Conservation (phyloP, 2,113 vertebrate genomes). For the Vimba vimba region DNA sequence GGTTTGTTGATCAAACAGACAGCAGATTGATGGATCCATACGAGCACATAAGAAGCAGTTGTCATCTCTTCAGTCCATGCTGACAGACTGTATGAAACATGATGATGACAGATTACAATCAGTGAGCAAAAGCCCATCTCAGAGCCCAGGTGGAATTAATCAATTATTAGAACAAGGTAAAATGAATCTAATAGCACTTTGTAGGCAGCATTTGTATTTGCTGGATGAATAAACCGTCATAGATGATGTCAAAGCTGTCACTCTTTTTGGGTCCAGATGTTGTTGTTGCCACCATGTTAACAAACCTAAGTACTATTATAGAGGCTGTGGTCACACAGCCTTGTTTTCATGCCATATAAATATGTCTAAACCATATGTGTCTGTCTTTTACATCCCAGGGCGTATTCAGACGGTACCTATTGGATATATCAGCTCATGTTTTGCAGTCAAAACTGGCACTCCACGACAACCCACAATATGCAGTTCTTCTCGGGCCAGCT, state of each 20-base stretch:
- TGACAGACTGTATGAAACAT: conserved; percentile 55
- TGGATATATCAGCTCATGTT: conserved; percentile 86
- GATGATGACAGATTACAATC: conserved; percentile 39
- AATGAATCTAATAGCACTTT: background rate
- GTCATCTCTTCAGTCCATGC: conserved; percentile 63
- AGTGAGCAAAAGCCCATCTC: conserved; percentile 80
- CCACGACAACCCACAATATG: conserved; percentile 87
- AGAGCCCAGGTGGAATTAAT: conserved; percentile 54
- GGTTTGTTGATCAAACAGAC: conserved; percentile 57
- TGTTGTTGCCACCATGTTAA: background rate
- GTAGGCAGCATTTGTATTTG: background rate
- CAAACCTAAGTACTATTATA: background rate
- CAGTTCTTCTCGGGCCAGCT: conserved; percentile 78
- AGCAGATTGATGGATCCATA: conserved; percentile 67
- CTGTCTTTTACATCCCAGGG: conserved; percentile 67
- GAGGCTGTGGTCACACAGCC: background rate
- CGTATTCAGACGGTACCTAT: conserved; percentile 82
- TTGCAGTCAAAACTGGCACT: conserved; percentile 84
- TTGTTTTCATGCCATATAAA: background rate
- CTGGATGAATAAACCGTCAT: no score
- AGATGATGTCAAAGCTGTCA: background rate
- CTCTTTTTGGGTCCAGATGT: background rate
- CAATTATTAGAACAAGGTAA: conserved; percentile 71
- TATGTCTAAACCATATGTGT: no score
- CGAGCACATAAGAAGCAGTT: conserved; percentile 75